Base-by-base conservation (phyloP, 2,113 vertebrate genomes). In the Steatornis caripensis region DNA sequence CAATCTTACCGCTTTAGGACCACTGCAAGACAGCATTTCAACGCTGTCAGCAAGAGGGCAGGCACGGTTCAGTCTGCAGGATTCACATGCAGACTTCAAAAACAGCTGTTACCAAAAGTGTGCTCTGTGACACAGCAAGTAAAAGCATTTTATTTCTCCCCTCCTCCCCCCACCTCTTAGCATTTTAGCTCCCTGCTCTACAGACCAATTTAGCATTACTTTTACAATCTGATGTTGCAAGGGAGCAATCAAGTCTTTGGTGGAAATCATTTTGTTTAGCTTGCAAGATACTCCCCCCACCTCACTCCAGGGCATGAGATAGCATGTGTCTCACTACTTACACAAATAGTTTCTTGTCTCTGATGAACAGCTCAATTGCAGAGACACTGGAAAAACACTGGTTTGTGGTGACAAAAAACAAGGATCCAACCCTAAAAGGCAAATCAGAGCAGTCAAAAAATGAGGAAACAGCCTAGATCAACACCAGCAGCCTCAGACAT, bases 391-490 rank as follows among this genome's bases (percentile, higher is more conserved):
- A 96, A 80, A 98, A 98, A 75, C 97, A 97, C 61, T 97, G 98
- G 75, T 98, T 97, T 69, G 97, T 98, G 57, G 94, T 98, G 74
- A 98, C 64, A 39, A 98, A 98, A 90, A 98, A 98, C 94, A 98
- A 83, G 34, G 97, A 97, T 81, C 98, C 98, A 85, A 91, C 96
- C 51, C 98, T 98, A 84, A 22, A 95, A 96, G n/a, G 53, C 34
- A 87, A 89, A 94, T 71, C 7, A 37, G n/a, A 88, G 70, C 12
- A 46, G 68, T 37, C 15, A 58, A 74, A 83, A 89, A 89, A 34
- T 34, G 34, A 86, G 20, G 5, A 57, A 79, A 84, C 34, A 49
- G 45, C 37, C 19, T 49, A 53, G 34, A 58, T 32, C 32, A 43
- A 85, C 29, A 55, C 15, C 24, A 30, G 18, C 36, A 83, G 49